phyloP scores from a whole-genome alignment of 2,888 invertebrate species.

The Altica lythri region DNA sequence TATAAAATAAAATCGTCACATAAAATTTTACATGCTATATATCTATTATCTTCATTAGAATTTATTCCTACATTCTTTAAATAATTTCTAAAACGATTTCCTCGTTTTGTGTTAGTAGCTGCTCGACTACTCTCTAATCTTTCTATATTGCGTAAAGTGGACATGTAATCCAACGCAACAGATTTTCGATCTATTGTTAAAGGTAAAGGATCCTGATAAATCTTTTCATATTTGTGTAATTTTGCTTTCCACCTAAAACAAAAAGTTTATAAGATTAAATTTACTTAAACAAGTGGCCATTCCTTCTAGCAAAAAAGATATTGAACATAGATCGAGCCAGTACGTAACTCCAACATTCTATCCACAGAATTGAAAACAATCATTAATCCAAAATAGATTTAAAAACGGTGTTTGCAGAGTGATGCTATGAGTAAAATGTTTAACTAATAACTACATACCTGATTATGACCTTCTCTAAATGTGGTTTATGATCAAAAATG shows the following conservation, averaged over 20 bases:
- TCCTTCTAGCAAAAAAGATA: too few relatives aligned
- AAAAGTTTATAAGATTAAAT: conserved; percentile 4
- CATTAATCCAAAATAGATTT: too few relatives aligned
- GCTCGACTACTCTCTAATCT: conserved; percentile 68
- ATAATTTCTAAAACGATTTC: conserved; percentile 80
- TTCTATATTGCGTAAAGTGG: conserved; percentile 70
- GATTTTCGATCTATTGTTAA: conserved; percentile 61
- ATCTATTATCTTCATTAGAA: conserved; percentile 25
- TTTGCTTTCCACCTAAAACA: conserved; percentile 56
- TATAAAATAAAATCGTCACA: conserved; percentile 4
- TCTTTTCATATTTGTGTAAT: conserved; percentile 50
- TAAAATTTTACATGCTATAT: conserved; percentile 31
- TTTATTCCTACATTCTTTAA: conserved; percentile 51
- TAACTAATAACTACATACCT: too few relatives aligned
- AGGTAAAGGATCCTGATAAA: conserved; percentile 62
- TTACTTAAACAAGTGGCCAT: too few relatives aligned
- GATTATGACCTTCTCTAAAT: too few relatives aligned
- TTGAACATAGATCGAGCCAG: too few relatives aligned
- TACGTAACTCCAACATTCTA: too few relatives aligned
- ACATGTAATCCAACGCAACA: conserved; percentile 71
- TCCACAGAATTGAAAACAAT: too few relatives aligned
- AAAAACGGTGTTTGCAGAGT: too few relatives aligned
- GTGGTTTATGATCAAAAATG: too few relatives aligned
- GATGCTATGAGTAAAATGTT: too few relatives aligned
- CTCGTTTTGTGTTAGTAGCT: conserved; percentile 65